Base-by-base conservation (phyloP, 2,113 vertebrate genomes). In the Lepisosteus oculatus region DNA sequence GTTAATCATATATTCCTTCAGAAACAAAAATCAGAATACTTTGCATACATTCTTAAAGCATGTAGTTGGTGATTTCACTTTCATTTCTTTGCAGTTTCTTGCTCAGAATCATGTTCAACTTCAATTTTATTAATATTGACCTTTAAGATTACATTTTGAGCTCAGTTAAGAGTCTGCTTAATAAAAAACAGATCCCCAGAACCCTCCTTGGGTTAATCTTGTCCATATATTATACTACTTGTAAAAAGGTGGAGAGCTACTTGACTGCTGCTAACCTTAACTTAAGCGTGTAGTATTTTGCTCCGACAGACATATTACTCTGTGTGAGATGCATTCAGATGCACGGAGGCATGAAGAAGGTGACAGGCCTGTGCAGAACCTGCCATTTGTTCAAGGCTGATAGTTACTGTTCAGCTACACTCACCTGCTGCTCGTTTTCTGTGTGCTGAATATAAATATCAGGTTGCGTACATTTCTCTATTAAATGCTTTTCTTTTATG, bases 51-150 rank as follows among this genome's bases (percentile, higher is more conserved):
- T 51, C 47, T 51, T 5, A 51, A 51, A 9, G 47, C 47, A 51
- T 51, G 47, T 51, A 9, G 29, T 29, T 29, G 5, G 47, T 51
- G 47, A 51, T 9, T 51, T 51, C 47, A 51, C 61, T 65, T 17
- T 63, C 56, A 59, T 3, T 44, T 44, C 44, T 41, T 54, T 14
- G 29, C 13, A 43, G 43, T 65, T n/a, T 57, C 17, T 69, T 78
- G 61, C 54, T 70, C 29, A 29, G 29, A 29, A 29, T 29, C 29
- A 29, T 65, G 6, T 43, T 43, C 8, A 59, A 13, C 57, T 59
- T 5, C 9, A 9, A 17, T 61, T 66, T 61, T 65, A 17, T 54
- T 78, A 12, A 15, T 41, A 44, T 56, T 79, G 80, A 69, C 63
- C 75, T 80, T 72, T 68, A 47, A 0, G 0, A 13, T 70, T 47